phyloP scores from a whole-genome alignment of 2,113 vertebrate species.

The Cinclus cinclus region DNA sequence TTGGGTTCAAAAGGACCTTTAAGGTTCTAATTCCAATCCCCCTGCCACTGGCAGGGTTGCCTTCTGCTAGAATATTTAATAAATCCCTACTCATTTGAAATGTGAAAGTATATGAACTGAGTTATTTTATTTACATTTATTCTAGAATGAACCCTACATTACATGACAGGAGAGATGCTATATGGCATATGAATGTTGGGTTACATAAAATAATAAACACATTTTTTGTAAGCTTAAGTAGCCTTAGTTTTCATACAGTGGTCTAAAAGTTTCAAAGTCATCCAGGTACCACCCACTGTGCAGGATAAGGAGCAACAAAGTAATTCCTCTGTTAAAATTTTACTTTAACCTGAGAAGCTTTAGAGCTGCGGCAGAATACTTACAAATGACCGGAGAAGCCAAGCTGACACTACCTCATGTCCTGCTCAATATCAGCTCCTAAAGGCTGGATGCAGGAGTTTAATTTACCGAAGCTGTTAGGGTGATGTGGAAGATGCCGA shows the following conservation, averaged over 20 bases:
- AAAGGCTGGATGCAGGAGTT: neutral
- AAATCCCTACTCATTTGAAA: neutral
- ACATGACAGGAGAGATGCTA: neutral
- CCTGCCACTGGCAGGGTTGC: neutral
- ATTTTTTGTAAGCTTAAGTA: neutral
- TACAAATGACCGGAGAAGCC: neutral
- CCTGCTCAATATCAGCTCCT: neutral
- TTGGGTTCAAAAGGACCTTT: neutral
- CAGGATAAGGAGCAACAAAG: neutral
- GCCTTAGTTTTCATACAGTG: neutral
- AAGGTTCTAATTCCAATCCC: neutral
- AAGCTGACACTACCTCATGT: neutral
- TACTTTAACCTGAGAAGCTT: neutral
- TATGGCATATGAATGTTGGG: neutral
- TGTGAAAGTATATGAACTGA: neutral
- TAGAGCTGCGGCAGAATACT: neutral
- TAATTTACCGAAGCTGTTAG: neutral
- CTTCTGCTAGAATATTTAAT: neutral
- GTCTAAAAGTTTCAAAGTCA: neutral
- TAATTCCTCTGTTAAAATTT: neutral
- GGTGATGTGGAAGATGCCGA: neutral
- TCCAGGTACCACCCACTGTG: neutral
- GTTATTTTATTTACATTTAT: neutral
- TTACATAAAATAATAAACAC: neutral
- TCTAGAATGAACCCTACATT: neutral